Percentiles rank a stretch among this genome's conserved stretches.
Conservation (phyloP, 2,113 vertebrate species). For the Otus sunia region DNA sequence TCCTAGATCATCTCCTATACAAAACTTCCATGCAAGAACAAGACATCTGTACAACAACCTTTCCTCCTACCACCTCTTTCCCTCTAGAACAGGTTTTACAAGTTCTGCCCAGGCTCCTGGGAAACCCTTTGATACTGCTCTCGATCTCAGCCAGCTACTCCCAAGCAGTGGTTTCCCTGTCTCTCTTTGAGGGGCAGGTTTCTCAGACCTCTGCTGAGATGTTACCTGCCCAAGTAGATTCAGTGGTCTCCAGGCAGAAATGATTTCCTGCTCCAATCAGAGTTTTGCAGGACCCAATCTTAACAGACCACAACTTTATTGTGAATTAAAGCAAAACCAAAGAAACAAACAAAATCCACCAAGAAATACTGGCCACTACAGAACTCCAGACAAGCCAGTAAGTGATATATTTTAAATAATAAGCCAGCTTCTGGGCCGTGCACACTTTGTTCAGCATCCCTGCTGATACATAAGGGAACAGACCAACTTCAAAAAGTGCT, state of each 20-base stretch:
- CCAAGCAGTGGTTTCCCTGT: neutral
- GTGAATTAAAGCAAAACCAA: neutral
- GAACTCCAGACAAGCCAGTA: neutral
- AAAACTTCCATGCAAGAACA: neutral
- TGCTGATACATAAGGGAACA: neutral
- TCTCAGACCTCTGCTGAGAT: neutral
- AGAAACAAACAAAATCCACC: neutral
- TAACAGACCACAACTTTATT: neutral
- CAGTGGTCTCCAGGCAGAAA: neutral
- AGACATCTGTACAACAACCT: neutral
- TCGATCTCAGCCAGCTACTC: too few species aligned
- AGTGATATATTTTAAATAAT: neutral
- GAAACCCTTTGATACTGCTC: neutral
- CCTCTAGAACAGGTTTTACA: neutral
- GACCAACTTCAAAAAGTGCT: neutral
- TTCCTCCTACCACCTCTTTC: neutral
- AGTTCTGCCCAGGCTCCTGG: neutral
- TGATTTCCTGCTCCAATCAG: neutral
- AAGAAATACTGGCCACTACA: neutral
- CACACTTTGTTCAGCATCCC: neutral
- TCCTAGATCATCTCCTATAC: neutral
- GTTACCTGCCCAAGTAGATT: neutral
- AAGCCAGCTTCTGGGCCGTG: accelerated
- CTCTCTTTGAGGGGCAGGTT: neutral
- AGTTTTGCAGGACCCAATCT: neutral